Evolutionary conservation across 2,113 vertebrate genomes (phyloP).

Genomic region (Rana temporaria): DNA sequence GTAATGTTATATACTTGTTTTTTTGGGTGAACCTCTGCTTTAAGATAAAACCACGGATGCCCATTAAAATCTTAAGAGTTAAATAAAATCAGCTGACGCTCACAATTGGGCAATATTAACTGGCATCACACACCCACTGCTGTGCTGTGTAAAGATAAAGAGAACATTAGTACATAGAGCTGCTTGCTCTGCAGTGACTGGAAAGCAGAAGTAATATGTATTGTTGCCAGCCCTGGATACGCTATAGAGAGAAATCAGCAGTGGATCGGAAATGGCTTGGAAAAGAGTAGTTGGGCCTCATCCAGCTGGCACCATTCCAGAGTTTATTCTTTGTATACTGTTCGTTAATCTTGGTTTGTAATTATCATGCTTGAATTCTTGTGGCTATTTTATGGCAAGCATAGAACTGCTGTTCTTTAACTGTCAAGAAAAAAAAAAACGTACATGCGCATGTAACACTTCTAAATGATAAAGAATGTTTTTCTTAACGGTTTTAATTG

Average conservation of each 20-base stretch:
- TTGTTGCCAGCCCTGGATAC: slow-evolving; percentile 21
- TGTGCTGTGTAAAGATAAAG: slow-evolving; percentile 3
- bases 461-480: too few relatives aligned
- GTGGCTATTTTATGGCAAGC: slow-evolving; percentile 1
- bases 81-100: neutral
- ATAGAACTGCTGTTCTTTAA: neutral
- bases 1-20: too few relatives aligned
- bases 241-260: slow-evolving; percentile 45
- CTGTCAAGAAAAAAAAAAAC: neutral
- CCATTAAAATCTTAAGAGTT: too few relatives aligned
- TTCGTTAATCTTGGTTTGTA: slow-evolving; percentile 37
- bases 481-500: too few relatives aligned
- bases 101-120: neutral
- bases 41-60: too few relatives aligned
- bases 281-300: slow-evolving; percentile 19
- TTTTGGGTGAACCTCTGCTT: too few relatives aligned
- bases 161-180: slow-evolving; percentile 22
- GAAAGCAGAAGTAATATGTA: slow-evolving; percentile 43
- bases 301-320: slow-evolving; percentile 39
- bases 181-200: slow-evolving; percentile 22
- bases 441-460: neutral
- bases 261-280: slow-evolving; percentile 41
- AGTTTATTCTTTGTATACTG: slow-evolving; percentile 26
- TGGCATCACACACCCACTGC: neutral
- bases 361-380: slow-evolving; percentile 14